phyloP scores from a whole-genome alignment of 2,888 invertebrate species.

The Meteorus cinctellus region DNA sequence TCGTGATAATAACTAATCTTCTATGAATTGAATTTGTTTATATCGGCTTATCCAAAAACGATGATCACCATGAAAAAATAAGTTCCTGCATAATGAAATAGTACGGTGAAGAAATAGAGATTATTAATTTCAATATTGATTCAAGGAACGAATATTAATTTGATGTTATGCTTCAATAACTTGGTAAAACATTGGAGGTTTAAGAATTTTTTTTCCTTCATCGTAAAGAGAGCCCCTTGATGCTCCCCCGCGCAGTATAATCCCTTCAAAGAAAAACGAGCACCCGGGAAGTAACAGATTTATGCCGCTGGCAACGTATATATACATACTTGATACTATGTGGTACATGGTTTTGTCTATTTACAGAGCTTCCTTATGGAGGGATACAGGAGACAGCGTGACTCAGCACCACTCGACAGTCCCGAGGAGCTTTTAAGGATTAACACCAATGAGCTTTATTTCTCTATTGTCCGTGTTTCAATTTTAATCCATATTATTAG shows the following conservation, averaged over 20 bases:
- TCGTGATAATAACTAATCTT: too few relatives aligned
- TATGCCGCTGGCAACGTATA: slow-evolving; percentile 40
- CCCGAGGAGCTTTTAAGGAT: slow-evolving; percentile 51
- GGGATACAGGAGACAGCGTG: slow-evolving; percentile 36
- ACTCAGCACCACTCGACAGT: slow-evolving; percentile 33
- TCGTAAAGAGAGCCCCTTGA: slow-evolving; percentile 48
- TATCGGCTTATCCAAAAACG: too few relatives aligned
- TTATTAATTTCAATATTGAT: slow-evolving; percentile 2
- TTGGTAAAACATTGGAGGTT: slow-evolving; percentile 4
- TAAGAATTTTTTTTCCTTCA: slow-evolving; percentile 43
- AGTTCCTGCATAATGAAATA: too few relatives aligned
- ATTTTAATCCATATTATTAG: slow-evolving; percentile 41
- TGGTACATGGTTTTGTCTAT: slow-evolving; percentile 48
- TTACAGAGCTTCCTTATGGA: slow-evolving; percentile 47
- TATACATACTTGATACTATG: slow-evolving; percentile 36
- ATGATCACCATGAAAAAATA: too few relatives aligned
- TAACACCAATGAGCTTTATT: slow-evolving; percentile 50
- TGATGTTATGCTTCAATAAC: slow-evolving; percentile 24
- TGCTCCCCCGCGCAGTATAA: slow-evolving; percentile 47
- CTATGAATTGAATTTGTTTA: too few relatives aligned
- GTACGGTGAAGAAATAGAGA: not conserved
- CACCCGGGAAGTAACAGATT: slow-evolving; percentile 54
- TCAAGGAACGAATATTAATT: slow-evolving; percentile 44
- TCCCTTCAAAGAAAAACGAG: slow-evolving; percentile 54
- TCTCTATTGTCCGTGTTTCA: slow-evolving; percentile 34